These are phyloP conservation scores for Syngnathus floridae DNA, from an alignment of 2,113 vertebrate genomes.

Conservation along the genomic window DNA sequence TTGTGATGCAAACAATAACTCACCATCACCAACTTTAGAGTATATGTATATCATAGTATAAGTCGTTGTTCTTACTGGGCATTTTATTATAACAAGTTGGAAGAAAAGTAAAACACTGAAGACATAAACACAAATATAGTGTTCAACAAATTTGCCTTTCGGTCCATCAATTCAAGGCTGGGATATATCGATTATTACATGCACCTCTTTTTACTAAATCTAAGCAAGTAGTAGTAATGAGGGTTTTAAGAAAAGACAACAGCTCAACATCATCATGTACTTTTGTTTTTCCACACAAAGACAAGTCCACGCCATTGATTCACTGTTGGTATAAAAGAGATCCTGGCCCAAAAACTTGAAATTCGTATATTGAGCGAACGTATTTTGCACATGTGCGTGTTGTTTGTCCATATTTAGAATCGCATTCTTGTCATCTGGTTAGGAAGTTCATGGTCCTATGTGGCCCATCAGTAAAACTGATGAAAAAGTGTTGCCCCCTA, in stretches of 20 bases:
- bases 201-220: background rate
- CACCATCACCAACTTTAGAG: background rate
- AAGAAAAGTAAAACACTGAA: no score
- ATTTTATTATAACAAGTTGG: background rate
- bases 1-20: background rate
- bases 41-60: background rate
- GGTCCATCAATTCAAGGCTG: no score
- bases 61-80: background rate
- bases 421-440: no score
- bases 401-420: no score
- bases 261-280: background rate
- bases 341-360: conserved; percentile 8
- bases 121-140: background rate
- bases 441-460: no score
- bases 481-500: no score
- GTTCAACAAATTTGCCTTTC: background rate
- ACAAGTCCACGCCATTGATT: conserved; percentile 38
- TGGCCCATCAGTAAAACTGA: no score
- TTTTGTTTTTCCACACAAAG: conserved; percentile 16
- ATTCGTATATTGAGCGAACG: no score
- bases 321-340: conserved; percentile 33
- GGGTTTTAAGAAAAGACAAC: background rate
- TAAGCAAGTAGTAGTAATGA: background rate
- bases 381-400: background rate
- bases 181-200: no score